Evolutionary conservation across 2,113 vertebrate genomes (phyloP).

Genomic region (Brachionichthys hirsutus): DNA sequence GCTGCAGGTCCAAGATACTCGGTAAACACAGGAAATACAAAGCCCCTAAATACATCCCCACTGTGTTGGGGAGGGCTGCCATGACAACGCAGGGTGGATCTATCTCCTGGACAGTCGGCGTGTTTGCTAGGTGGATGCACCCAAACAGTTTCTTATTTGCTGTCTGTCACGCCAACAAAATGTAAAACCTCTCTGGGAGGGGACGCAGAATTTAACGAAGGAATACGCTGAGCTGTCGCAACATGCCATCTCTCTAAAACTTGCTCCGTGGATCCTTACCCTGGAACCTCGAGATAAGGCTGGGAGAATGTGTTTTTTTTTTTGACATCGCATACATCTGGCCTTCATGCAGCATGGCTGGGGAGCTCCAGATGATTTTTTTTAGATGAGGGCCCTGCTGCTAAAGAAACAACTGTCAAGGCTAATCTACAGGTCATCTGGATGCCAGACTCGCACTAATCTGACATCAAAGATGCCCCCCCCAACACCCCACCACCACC

Average conservation of each 20-base stretch:
- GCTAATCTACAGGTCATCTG: constrained; percentile 65
- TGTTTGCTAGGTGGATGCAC: constrained; percentile 66
- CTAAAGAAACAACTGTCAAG: constrained; percentile 57
- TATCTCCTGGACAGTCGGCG: constrained; percentile 58
- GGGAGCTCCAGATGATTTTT: constrained; percentile 57
- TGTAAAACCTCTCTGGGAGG: constrained; percentile 36
- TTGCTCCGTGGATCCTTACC: constrained; percentile 45
- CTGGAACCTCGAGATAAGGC: constrained; percentile 45
- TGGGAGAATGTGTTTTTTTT: constrained; percentile 30
- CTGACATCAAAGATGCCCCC: constrained; percentile 42
- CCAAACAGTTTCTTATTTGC: constrained; percentile 56
- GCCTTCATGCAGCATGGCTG: constrained; percentile 41
- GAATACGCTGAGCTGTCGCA: constrained; percentile 34
- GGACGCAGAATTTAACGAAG: constrained; percentile 33
- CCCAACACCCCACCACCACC: constrained; percentile 5
- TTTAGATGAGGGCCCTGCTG: constrained; percentile 47
- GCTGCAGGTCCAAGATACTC: constrained; percentile 57
- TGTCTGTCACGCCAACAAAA: constrained; percentile 39
- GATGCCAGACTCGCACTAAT: constrained; percentile 52
- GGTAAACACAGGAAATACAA: constrained; percentile 71
- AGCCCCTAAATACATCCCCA: constrained; percentile 70
- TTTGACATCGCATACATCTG: constrained; percentile 32
- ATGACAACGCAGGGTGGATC: constrained; percentile 72
- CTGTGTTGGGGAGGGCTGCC: constrained; percentile 73
- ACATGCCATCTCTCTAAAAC: constrained; percentile 51